phyloP scores from a whole-genome alignment of 2,888 invertebrate species.

The Pediacus dermestoides region DNA sequence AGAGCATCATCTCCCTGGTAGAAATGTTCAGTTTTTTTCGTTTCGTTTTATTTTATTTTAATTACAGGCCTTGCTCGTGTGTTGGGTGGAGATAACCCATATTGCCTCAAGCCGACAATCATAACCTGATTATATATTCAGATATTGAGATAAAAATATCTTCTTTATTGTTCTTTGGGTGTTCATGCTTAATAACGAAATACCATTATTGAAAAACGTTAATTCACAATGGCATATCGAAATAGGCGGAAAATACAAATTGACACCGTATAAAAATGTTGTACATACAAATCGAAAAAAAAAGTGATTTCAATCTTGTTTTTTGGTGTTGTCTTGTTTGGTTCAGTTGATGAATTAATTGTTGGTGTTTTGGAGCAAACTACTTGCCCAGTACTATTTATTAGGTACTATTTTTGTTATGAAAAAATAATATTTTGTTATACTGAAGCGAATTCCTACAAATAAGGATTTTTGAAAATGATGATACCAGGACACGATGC shows the following conservation, averaged over 20 bases:
- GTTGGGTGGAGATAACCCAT: slow-evolving; percentile 40
- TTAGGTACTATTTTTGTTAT: too few relatives aligned
- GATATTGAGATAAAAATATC: slow-evolving; percentile 37
- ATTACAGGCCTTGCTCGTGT: slow-evolving; percentile 36
- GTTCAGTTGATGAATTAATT: too few relatives aligned
- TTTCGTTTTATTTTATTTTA: slow-evolving; percentile 38
- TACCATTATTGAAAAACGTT: slow-evolving; percentile 22
- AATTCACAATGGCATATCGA: slow-evolving; percentile 26
- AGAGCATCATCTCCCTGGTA: slow-evolving; percentile 28
- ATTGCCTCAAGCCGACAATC: slow-evolving; percentile 35
- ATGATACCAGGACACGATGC: too few relatives aligned
- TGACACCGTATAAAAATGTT: slow-evolving; percentile 14
- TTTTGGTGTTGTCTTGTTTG: too few relatives aligned
- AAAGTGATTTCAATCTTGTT: too few relatives aligned
- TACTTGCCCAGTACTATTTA: too few relatives aligned
- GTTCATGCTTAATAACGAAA: slow-evolving; percentile 26
- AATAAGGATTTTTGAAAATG: too few relatives aligned
- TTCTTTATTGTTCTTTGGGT: slow-evolving; percentile 31
- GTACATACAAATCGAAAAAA: too few relatives aligned
- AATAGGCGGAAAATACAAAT: slow-evolving; percentile 18
- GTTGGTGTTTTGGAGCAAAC: too few relatives aligned
- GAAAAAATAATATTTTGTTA: too few relatives aligned
- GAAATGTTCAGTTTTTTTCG: slow-evolving; percentile 25
- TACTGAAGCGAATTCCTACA: too few relatives aligned
- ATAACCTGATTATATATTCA: slow-evolving; percentile 38